A percentile compares a stretch with the other conserved stretches of the same genome.
These are phyloP conservation scores for Leptatherina wallacei DNA, from an alignment of 2,797 vertebrate genomes.

Conservation along the genomic window DNA sequence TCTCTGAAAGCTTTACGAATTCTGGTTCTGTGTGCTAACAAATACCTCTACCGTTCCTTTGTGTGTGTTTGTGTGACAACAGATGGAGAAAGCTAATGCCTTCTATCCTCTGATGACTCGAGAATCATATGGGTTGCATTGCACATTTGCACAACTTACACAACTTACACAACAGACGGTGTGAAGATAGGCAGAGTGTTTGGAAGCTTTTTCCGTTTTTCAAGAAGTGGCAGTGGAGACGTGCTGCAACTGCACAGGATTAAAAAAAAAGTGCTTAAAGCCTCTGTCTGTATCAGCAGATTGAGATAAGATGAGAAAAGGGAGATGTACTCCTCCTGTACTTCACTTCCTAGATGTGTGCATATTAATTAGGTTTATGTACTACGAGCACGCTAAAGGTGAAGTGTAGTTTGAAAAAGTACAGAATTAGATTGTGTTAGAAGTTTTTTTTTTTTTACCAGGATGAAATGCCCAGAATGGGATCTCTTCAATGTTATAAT, in stretches of 20 bases:
- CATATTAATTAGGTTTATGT: constrained; percentile 29
- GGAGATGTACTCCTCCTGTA: constrained; percentile 33
- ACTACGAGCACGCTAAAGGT: constrained; percentile 39
- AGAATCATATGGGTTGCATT: constrained; percentile 40
- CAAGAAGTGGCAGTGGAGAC: constrained; percentile 32
- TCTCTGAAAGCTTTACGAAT: constrained; percentile 48
- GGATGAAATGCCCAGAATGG: constrained; percentile 24
- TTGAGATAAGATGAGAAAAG: constrained; percentile 55
- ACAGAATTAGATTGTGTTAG: constrained; percentile 41
- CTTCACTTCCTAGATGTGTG: constrained; percentile 34
- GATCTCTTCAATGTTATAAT: neutral
- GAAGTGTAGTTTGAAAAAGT: constrained; percentile 42
- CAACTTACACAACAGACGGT: constrained; percentile 34
- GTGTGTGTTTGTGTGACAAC: constrained; percentile 38
- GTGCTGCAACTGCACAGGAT: constrained; percentile 33
- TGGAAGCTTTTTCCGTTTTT: constrained; percentile 41
- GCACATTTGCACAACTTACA: constrained; percentile 28
- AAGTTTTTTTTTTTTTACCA: constrained; percentile 2
- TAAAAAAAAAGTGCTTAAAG: constrained; percentile 27
- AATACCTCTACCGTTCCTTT: constrained; percentile 40
- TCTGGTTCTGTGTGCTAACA: constrained; percentile 58
- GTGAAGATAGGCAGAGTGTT: constrained; percentile 30
- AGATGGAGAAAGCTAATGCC: constrained; percentile 67
- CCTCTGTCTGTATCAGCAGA: constrained; percentile 54
- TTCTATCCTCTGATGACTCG: constrained; percentile 70